phyloP scores from a whole-genome alignment of 2,113 vertebrate genomes.

The Ctenodactylus gundi region DNA sequence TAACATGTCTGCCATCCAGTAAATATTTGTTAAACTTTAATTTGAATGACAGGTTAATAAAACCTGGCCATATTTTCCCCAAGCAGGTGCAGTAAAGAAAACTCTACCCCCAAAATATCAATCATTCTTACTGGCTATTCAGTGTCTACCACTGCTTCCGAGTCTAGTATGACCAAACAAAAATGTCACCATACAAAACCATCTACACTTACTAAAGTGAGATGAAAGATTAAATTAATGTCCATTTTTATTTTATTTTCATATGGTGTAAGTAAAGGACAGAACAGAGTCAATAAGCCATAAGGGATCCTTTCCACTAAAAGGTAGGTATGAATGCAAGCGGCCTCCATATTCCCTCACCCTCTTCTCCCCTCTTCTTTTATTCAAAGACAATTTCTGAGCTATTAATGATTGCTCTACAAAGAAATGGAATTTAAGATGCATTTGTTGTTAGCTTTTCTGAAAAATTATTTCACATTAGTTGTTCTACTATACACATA shows the following conservation, averaged over 20 bases:
- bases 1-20: neutral
- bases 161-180: neutral
- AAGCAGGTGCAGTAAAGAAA: neutral
- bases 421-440: neutral
- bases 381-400: neutral
- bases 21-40: neutral
- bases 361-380: neutral
- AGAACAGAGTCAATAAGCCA: neutral
- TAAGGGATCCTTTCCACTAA: neutral
- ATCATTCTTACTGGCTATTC: neutral
- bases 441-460: neutral
- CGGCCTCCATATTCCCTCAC: neutral
- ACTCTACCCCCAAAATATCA: neutral
- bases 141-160: neutral
- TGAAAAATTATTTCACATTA: slow-evolving; percentile 29
- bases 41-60: neutral
- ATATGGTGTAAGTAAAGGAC: neutral
- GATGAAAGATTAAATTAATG: neutral
- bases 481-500: neutral
- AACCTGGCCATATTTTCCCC: neutral
- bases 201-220: neutral
- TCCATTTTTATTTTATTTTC: slow-evolving; percentile 46
- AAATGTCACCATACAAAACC: neutral
- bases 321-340: neutral
- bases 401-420: neutral